Conservation (phyloP, 2,113 vertebrate genomes). For the Petaurus breviceps region DNA sequence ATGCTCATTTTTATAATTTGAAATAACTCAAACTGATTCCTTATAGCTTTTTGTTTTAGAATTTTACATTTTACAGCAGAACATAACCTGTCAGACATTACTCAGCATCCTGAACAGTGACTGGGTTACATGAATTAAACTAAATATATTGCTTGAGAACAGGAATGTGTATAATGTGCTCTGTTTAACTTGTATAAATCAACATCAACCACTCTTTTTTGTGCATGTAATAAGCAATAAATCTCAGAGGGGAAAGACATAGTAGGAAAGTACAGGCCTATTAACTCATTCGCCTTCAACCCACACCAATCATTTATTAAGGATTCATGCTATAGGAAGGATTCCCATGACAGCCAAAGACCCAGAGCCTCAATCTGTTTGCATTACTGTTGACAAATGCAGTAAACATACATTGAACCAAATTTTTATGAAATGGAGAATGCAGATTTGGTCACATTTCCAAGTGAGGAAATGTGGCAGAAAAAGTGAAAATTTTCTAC, state of each 20-base stretch:
- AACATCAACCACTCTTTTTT: conserved; percentile 59
- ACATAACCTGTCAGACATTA: conserved; percentile 39
- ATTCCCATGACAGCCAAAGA: conserved; percentile 62
- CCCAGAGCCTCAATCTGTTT: conserved; percentile 64
- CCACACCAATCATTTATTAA: conserved; percentile 37
- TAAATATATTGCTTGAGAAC: conserved; percentile 56
- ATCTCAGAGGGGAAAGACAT: conserved; percentile 58
- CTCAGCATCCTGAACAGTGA: conserved; percentile 58
- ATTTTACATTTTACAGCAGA: conserved; percentile 31
- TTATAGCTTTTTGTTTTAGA: neutral
- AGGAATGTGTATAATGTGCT: conserved; percentile 62
- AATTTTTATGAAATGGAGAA: neutral
- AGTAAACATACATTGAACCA: conserved; percentile 17
- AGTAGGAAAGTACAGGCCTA: conserved; percentile 15
- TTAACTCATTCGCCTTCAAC: conserved; percentile 4
- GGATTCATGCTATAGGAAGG: conserved; percentile 58
- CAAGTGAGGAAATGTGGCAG: neutral
- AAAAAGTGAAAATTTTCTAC: conserved; percentile 1
- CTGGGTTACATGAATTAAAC: conserved; percentile 66
- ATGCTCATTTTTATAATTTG: conserved; percentile 27
- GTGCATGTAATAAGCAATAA: conserved; percentile 60
- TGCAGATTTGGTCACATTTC: conserved; percentile 1
- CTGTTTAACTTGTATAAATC: conserved; percentile 69
- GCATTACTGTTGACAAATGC: conserved; percentile 24
- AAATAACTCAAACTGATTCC: neutral